Conservation (phyloP, 1,140 invertebrate genomes). For the Diorhabda elongata region DNA sequence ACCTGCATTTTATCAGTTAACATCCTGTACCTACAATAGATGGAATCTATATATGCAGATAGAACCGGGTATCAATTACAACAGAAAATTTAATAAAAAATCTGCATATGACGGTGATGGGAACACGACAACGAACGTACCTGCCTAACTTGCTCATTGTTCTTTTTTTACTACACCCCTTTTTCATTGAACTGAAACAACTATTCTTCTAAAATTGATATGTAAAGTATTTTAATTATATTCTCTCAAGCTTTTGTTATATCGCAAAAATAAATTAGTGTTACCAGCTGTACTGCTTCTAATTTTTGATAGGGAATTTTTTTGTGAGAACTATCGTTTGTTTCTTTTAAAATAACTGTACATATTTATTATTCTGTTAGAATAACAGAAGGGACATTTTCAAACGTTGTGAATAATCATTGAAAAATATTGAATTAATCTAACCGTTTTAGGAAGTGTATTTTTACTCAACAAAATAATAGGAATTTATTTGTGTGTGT, state of each 20-base stretch:
- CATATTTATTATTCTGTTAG: no score
- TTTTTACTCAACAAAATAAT: no score
- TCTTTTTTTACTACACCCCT: conserved; percentile 16
- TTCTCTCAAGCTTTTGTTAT: conserved; percentile 7
- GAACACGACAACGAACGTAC: conserved; percentile 13
- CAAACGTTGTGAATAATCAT: no score
- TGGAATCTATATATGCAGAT: conserved; percentile 6
- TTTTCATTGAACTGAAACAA: conserved; percentile 19
- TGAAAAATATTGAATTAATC: no score
- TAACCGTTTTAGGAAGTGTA: no score
- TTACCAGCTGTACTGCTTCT: conserved; percentile 7
- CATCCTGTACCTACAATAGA: conserved; percentile 13
- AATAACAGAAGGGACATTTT: no score
- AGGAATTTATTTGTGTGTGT: no score
- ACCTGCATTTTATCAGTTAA: not conserved
- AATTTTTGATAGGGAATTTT: not conserved
- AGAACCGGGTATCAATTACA: conserved; percentile 13
- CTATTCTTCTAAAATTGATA: conserved; percentile 14
- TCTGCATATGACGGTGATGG: conserved; percentile 16
- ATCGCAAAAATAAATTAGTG: conserved; percentile 17
- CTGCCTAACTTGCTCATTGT: conserved; percentile 11
- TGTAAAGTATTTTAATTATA: conserved; percentile 18
- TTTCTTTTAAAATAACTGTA: not conserved
- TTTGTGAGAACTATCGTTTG: not conserved
- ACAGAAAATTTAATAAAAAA: conserved; percentile 13